phyloP scores from a whole-genome alignment of 2,797 vertebrate genomes.

The Megaceryle alcyon region DNA sequence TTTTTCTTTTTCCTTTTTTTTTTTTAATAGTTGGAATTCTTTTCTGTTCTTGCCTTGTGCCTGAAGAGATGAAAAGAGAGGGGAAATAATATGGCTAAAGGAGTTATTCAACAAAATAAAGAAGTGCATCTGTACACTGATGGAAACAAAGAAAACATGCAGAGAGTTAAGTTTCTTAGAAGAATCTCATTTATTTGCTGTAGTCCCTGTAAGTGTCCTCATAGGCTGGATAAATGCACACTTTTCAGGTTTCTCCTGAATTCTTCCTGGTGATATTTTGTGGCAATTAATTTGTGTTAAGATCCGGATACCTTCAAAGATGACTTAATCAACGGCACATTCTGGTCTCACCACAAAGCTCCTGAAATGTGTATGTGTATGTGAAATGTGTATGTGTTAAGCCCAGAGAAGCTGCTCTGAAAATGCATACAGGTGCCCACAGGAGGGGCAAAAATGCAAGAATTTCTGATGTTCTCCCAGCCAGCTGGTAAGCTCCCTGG shows the following conservation, averaged over 20 bases:
- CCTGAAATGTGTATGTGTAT: rapidly evolving
- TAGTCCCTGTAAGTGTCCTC: not conserved
- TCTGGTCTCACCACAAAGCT: not conserved
- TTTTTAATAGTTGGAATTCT: not conserved
- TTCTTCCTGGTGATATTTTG: not conserved
- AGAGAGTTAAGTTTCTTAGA: not conserved
- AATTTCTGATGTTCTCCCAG: not conserved
- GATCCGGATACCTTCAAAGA: not conserved
- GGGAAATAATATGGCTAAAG: not conserved
- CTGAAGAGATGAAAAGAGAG: not conserved
- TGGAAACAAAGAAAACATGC: not conserved
- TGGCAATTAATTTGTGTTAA: not conserved
- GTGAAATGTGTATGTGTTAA: rapidly evolving
- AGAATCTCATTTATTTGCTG: not conserved
- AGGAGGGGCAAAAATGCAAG: not conserved
- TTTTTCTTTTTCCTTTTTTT: too few relatives aligned
- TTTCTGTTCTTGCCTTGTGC: not conserved
- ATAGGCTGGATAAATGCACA: not conserved
- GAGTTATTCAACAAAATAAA: not conserved
- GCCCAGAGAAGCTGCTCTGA: not conserved
- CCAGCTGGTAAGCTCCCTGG: not conserved
- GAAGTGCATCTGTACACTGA: not conserved
- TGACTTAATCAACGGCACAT: not conserved
- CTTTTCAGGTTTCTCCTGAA: not conserved
- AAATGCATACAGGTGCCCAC: not conserved